Evolutionary conservation across 2,113 vertebrate species (phyloP).

Genomic region (Phrynocephalus versicolor): DNA sequence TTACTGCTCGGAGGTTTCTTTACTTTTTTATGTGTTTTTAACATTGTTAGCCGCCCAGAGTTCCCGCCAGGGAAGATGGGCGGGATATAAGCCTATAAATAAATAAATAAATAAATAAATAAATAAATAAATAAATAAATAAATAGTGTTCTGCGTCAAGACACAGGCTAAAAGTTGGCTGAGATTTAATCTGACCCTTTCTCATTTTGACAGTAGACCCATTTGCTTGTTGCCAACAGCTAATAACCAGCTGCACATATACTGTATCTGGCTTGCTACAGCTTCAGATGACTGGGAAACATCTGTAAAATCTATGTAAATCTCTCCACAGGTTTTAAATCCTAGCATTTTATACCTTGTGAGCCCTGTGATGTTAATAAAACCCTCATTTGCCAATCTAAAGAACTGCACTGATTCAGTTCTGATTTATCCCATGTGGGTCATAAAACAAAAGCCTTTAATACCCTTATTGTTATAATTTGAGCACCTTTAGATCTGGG

Average conservation of each 20-base stretch:
- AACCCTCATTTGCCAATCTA: slow-evolving; percentile 48
- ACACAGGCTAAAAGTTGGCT: neutral
- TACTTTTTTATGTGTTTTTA: too few species aligned
- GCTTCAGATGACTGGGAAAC: neutral
- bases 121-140: too few species aligned
- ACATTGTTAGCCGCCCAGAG: too few species aligned
- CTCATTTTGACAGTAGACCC: neutral
- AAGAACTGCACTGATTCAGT: slow-evolving; percentile 41
- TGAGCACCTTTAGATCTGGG: slow-evolving; percentile 11
- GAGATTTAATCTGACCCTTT: neutral
- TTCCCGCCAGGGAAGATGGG: too few species aligned
- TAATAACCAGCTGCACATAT: neutral
- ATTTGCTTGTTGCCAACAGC: neutral
- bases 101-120: too few species aligned
- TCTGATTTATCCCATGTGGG: slow-evolving; percentile 36
- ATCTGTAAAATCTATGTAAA: slow-evolving; percentile 4
- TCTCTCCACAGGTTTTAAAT: slow-evolving; percentile 9
- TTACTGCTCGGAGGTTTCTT: too few species aligned
- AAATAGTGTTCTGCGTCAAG: too few species aligned
- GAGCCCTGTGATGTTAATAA: slow-evolving; percentile 31
- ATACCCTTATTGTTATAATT: slow-evolving; percentile 10
- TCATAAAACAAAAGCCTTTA: slow-evolving; percentile 39
- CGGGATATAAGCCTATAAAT: too few species aligned
- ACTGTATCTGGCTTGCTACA: neutral
- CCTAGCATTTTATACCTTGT: neutral